Evolutionary conservation across 1,140 invertebrate species (phyloP).

Genomic region (Bombus huntii): DNA sequence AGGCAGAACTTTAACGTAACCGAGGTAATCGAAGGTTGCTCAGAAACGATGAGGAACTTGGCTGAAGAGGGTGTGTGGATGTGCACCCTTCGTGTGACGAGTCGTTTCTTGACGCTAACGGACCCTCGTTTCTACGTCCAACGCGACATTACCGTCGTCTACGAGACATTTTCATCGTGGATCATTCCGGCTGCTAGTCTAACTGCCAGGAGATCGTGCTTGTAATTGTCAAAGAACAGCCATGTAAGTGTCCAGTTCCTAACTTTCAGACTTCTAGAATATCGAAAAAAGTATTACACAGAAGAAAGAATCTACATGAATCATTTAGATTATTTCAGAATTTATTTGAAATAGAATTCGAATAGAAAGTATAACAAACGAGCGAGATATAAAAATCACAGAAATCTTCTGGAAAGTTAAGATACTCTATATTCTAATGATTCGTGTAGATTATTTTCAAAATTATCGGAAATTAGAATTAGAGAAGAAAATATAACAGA

Average conservation of each 20-base stretch:
- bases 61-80: constrained; percentile 34
- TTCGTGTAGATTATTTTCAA: no score
- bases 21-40: constrained; percentile 74
- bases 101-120: constrained; percentile 69
- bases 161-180: constrained; percentile 65
- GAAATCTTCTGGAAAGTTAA: neutral
- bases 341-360: neutral
- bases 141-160: constrained; percentile 62
- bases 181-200: constrained; percentile 44
- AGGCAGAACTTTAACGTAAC: constrained; percentile 57
- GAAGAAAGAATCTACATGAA: neutral
- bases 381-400: neutral
- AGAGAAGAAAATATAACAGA: neutral
- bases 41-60: constrained; percentile 69
- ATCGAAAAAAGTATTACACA: neutral
- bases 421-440: neutral
- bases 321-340: neutral
- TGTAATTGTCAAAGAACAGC: neutral
- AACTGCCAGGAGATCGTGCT: neutral
- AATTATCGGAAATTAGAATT: neutral
- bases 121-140: constrained; percentile 65
- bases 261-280: neutral
- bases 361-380: no score
- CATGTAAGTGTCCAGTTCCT: neutral
- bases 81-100: constrained; percentile 68